These are phyloP conservation scores for Holothuria glaberrima DNA, from an alignment of 35 echinoderm and acorn worm genomes.

Conservation along the genomic window DNA sequence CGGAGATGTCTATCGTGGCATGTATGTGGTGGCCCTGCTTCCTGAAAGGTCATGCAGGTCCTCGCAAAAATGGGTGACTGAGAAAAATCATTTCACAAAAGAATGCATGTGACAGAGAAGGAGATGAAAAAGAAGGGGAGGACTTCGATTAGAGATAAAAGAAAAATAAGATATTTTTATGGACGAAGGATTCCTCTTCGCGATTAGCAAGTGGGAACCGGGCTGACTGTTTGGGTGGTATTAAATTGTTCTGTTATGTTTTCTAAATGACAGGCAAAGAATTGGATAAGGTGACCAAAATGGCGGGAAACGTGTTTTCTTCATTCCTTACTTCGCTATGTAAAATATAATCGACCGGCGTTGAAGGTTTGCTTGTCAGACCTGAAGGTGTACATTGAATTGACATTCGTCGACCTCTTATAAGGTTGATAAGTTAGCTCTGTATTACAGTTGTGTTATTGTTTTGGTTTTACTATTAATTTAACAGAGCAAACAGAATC, in stretches of 20 bases:
- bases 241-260: background rate
- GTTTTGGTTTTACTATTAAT: too few relatives aligned
- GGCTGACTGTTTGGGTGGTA: slow-evolving; percentile 34
- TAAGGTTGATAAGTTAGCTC: too few relatives aligned
- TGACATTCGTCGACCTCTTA: too few relatives aligned
- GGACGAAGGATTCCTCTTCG: background rate
- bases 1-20: background rate
- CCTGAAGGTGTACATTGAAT: too few relatives aligned
- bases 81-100: slow-evolving; percentile 19
- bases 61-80: slow-evolving; percentile 41
- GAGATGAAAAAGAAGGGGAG: background rate
- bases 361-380: too few relatives aligned
- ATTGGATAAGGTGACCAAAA: too few relatives aligned
- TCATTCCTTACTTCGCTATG: too few relatives aligned
- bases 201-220: slow-evolving; percentile 38
- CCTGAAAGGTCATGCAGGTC: slow-evolving; percentile 42
- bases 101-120: slow-evolving; percentile 39
- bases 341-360: too few relatives aligned
- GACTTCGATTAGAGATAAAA: background rate
- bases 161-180: slow-evolving; percentile 2
- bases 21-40: slow-evolving; percentile 39
- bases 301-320: too few relatives aligned
- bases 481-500: too few relatives aligned
- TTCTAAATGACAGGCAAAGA: too few relatives aligned
- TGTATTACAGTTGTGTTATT: too few relatives aligned